These are phyloP conservation scores for Columba livia DNA, from an alignment of 2,113 vertebrate genomes.

Conservation along the genomic window DNA sequence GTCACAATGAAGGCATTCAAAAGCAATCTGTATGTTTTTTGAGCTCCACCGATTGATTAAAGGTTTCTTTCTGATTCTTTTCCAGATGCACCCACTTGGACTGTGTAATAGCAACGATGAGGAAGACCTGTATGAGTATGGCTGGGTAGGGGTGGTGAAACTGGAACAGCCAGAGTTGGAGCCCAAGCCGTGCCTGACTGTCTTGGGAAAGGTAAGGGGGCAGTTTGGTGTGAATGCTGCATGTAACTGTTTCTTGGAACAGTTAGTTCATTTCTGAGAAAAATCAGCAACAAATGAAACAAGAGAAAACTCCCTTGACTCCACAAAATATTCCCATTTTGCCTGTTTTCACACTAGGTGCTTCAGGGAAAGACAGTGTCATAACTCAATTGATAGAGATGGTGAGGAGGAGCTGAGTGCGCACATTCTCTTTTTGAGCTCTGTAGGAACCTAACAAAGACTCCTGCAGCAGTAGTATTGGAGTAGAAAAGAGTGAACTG, in stretches of 20 bases:
- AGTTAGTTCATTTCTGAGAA: neutral
- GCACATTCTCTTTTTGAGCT: neutral
- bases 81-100: conserved; percentile 96
- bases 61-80: conserved; percentile 1
- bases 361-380: neutral
- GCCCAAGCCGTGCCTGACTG: conserved; percentile 94
- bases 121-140: conserved; percentile 95
- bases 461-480: neutral
- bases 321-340: neutral
- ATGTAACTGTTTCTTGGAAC: neutral
- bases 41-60: neutral
- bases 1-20: neutral
- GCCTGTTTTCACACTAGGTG: neutral
- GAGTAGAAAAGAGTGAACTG: neutral
- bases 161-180: conserved; percentile 95
- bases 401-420: neutral
- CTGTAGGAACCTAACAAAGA: neutral
- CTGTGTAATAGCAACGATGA: conserved; percentile 98
- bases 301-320: neutral
- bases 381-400: neutral
- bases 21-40: neutral
- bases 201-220: conserved; percentile 91
- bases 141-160: conserved; percentile 99
- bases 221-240: neutral
- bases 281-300: neutral